Base-by-base conservation (phyloP, 1,140 invertebrate genomes). In the Eupeodes corollae region DNA sequence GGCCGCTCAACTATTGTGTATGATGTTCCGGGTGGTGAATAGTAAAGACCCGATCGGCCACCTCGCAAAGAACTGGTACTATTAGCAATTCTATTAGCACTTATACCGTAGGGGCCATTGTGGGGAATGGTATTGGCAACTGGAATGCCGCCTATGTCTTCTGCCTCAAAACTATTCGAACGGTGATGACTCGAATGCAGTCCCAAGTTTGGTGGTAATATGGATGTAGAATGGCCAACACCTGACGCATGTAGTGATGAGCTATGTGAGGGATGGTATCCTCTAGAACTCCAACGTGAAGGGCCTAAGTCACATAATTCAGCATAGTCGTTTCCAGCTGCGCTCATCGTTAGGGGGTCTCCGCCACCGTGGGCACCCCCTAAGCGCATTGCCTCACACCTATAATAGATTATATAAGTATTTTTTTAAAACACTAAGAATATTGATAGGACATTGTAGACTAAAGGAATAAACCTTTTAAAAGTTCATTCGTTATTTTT, bases 1-100 rank as follows among this genome's bases (percentile, higher is more conserved):
- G 84, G 84, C 42, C 84, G 75, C 70, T 88, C 86, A 55, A 88
- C 80, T 65, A 88, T 88, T 54, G 85, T 88, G 70, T 88, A 88
- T 38, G 83, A 87, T 48, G 85, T 88, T 40, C 85, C 78, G 10
- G 79, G 79, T 47, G 79, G 78, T 32, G 79, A 80, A 57, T 82
- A 80, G 59, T 82, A 82, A 3, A 79, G 70, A 11, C 78, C 79
- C n/a, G 77, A 75, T 6, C 77, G 59, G 8, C 58, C 59, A 6
- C 54, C 53, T 40, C 58, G 59, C 51, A 68, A 48, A 42, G 65
- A 68, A 50, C 63, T 65, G 11, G 65, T 68, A 48, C 65, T 68
- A 35, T 67, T 66, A 40, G 56, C 63, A 14, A 65, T 61, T 37
- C 63, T 60, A 26, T 26, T 26, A 8, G 62, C 58, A 10, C 58